Base-by-base conservation (phyloP, 2,113 vertebrate species). In the Tetrax tetrax region DNA sequence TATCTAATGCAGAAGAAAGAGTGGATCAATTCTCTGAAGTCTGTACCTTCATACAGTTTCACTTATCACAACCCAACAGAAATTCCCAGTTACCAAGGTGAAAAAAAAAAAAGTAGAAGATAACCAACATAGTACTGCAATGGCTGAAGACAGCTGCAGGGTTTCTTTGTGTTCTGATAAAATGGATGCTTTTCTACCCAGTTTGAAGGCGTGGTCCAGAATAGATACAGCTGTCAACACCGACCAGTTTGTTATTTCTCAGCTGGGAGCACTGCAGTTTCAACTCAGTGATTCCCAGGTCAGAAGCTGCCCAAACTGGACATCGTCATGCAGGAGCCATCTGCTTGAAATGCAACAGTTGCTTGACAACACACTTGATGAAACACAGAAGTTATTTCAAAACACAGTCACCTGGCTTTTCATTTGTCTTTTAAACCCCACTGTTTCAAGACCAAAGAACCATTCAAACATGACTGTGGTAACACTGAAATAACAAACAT, bases 381-480 rank as follows among this genome's bases (percentile, higher is more conserved):
- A 35, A 66, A 31, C 19, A 23, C 35, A 66, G 63, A 10, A 41
- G 27, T 5, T 18, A 18, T 4, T 29, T 12, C 56, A 56, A 57
- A 70, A 20, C 20, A 70, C 61, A 90, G 59, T 37, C 5, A 35
- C 43, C n/a, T 7, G 2, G 23, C 37, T 57, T 51, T 54, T 50
- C n/a, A 7, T 13, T 15, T 63, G 29, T 27, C 48, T 18, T 37
- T 35, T 5, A 22, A 37, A 83, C 48, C 14, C 35, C 33, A 4
- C 14, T 27, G 10, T 12, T 53, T 47, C 21, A 17, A 6, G 4
- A 61, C 27, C 63, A 65, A 17, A 45, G 11, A 45, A 6, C 0
- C 50, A 33, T 3, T 21, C 68, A 9, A 69, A 51, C 14, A 1
- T 1, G 0, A 4, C 15, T n/a, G 28, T 5, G n/a, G 4, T 57